Base-by-base conservation (phyloP, 37 sponge, comb jelly and placozoan species). In the Aplysina aerophoba region DNA sequence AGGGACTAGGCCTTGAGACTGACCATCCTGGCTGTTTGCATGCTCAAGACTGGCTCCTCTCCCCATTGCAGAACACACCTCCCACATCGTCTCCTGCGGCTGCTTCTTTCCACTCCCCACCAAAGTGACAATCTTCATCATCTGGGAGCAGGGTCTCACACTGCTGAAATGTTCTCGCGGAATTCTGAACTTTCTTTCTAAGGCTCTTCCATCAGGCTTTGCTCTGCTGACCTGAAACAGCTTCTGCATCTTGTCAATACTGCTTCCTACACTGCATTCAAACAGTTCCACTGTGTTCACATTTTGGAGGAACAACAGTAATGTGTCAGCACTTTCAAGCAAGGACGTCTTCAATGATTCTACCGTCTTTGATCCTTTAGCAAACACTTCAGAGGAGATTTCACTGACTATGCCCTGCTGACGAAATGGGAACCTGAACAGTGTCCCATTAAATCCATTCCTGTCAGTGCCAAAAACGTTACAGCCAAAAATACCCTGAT, bases 341-440 rank as follows among this genome's bases (percentile, higher is more conserved):
- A 93, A 36, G n/a, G 88, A 53, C 15, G 81, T 20, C 22, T 83
- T 50, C 33, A 93, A 41, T 16, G 27, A 30, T 20, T 87, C 59
- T 12, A 87, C 74, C 17, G 56, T 20, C 28, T 40, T 54, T 53
- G 78, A 75, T 31, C 37, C 53, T 60, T 50, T 13, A 64, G 57
- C 39, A 28, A 77, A 81, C 21, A 81, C 44, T 17, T 82, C 75
- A 34, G 54, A 24, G 31, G 55, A 88, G 34, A 91, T 91, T 82
- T 87, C 79, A 80, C 92, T 91, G 6, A 37, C 44, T 1, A n/a
- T 33, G 0, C 24, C 38, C 19, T 33, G 15, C 8, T 56, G 35
- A n/a, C 96, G 88, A 41, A 92, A 79, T 15, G 96, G 96, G 68
- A 95, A 88, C 0, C 96, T 65, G 53, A 95, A 95, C 31, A 95